These are phyloP conservation scores for Acyrthosiphon pisum DNA, from an alignment of 1,140 invertebrate species.

Conservation along the genomic window DNA sequence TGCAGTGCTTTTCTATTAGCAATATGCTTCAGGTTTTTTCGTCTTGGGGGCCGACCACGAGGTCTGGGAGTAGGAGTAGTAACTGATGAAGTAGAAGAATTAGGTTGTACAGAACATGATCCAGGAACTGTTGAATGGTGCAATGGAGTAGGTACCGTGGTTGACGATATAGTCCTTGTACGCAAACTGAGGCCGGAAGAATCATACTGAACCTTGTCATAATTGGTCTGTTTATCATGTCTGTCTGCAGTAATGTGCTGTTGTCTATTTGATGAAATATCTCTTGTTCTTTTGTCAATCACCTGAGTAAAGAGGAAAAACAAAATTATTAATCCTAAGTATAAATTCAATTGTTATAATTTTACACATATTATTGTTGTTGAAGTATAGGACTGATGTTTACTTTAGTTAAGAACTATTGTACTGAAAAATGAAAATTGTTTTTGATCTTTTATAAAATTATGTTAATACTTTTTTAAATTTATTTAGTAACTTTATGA, in stretches of 20 bases:
- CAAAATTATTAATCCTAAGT: neutral
- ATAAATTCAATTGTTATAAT: neutral
- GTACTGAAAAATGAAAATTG: too few relatives aligned
- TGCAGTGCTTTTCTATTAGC: neutral
- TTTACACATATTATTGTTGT: neutral
- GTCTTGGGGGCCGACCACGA: neutral
- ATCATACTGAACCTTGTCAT: neutral
- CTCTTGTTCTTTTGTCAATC: neutral
- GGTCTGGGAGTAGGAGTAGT: neutral
- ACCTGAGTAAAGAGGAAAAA: neutral
- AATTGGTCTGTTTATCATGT: neutral
- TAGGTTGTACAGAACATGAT: neutral
- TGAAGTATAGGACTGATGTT: neutral
- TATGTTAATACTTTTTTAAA: neutral
- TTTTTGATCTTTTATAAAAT: neutral
- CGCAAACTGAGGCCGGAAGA: constrained; percentile 27
- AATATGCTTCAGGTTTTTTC: neutral
- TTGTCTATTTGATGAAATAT: neutral
- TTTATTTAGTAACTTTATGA: neutral
- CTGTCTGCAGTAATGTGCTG: neutral
- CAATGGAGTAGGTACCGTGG: neutral
- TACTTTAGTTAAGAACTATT: neutral
- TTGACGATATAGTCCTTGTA: constrained; percentile 30
- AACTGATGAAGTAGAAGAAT: neutral
- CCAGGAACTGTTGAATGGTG: neutral